A percentile compares a stretch with the other conserved stretches of the same genome.
These are phyloP conservation scores for Helogale parvula DNA, from an alignment of 2,113 vertebrate genomes.

Conservation along the genomic window DNA sequence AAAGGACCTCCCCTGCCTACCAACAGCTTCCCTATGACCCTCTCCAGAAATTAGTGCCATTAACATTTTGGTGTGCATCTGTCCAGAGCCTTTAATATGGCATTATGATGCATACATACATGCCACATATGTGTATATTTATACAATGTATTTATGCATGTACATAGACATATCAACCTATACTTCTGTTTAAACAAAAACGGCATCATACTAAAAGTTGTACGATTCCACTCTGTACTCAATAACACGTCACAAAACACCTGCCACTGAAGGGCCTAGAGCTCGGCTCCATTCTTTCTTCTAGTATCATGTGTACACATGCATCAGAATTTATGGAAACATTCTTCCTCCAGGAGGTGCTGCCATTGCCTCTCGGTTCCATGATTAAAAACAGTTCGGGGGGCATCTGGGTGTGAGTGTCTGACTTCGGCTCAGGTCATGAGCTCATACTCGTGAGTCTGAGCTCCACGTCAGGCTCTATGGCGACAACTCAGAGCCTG, in stretches of 20 bases:
- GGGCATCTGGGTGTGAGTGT: too few species aligned
- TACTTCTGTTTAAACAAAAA: not conserved
- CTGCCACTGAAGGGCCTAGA: not conserved
- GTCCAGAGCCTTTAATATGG: not conserved
- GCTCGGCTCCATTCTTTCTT: not conserved
- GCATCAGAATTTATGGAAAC: not conserved
- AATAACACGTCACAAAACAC: not conserved
- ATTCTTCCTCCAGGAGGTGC: not conserved
- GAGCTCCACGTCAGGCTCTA: too few species aligned
- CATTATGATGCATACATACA: not conserved
- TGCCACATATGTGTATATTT: too few species aligned
- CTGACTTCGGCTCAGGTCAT: too few species aligned
- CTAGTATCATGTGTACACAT: rapidly evolving
- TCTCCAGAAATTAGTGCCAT: not conserved
- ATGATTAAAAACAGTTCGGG: not conserved
- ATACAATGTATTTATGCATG: rapidly evolving
- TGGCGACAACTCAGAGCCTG: too few species aligned
- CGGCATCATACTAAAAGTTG: not conserved
- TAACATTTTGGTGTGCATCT: not conserved
- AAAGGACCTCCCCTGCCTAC: not conserved
- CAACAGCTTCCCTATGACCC: not conserved
- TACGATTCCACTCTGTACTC: not conserved
- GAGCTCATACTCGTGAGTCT: too few species aligned
- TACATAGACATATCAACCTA: not conserved
- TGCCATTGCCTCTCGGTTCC: not conserved